Evolutionary conservation across 2,113 vertebrate genomes (phyloP), one percentile per base, ranked within the genome.

Genomic region (Cyrtonyx montezumae): DNA sequence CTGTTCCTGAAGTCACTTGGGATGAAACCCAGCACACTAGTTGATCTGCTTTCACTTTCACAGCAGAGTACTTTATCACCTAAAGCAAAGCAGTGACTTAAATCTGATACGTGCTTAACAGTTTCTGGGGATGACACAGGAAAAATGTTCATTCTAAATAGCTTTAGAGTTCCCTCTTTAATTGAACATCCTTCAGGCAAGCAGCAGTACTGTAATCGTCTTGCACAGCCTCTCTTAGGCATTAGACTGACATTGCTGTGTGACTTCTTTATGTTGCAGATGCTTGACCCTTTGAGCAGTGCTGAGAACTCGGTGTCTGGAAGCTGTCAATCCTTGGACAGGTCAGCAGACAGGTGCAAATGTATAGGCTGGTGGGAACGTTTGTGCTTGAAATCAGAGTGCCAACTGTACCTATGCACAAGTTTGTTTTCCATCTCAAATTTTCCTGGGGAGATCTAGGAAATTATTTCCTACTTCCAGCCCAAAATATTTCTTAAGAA

Each of bases 251-350:
- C 70, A 37, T 46, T 93, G 23, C 71, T 8, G 1, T 90, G 49
- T 93, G 71, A 12, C 70, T 88, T 32, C 49, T 87, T 81, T 96
- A 18, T 81, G 78, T 95, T 96, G 68, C 94, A 99, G 99, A 98
- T 99, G 95, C 96, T 99, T 97, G 99, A 99, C 96, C 98, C 98
- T 26, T 98, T 99, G 97, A 99, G 98, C 98, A 99, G 99, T 77
- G 98, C 99, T 34, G 99, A 99, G 85, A 99, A 99, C 95, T 99
- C 99, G 0, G 97, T 99, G 74, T 99, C 99, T 37, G 99, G 99
- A 91, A 99, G 99, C 96, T 99, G 99, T 95, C 99, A 99, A 90
- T 99, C 99, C 78, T 97, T 99, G 97, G 98, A 99, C 98, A 99
- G 98, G 95, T 99, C 97, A 97, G 98, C 98, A 87, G 99, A 98